Conservation (phyloP, 2,113 vertebrate genomes). For the pig (Sus scrofa) region T2T-Sscrofa CM000815.6:103775501-103776000, state of each 20-base stretch:
- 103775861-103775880: constrained; percentile 50
- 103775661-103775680: background rate
- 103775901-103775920: background rate
- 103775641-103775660: background rate
- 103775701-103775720: constrained; percentile 44
- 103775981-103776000: no score
- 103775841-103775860: background rate
- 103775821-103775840: constrained; percentile 61
- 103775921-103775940: background rate
- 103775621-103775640: background rate
- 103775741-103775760: constrained; percentile 42
- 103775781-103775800: constrained; percentile 42
- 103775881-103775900: constrained; percentile 17
- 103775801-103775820: constrained; percentile 57
- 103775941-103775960: constrained; percentile 28
- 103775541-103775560: background rate
- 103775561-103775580: constrained; percentile 10
- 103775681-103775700: background rate
- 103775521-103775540: background rate
- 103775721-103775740: background rate
- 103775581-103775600: constrained; percentile 21
- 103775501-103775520: constrained; percentile 12
- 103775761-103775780: constrained; percentile 30
- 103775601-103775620: background rate
- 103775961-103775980: constrained; percentile 39